Evolutionary conservation across 2,113 vertebrate species (phyloP).

Genomic region (Machaerirhynchus nigripectus): DNA sequence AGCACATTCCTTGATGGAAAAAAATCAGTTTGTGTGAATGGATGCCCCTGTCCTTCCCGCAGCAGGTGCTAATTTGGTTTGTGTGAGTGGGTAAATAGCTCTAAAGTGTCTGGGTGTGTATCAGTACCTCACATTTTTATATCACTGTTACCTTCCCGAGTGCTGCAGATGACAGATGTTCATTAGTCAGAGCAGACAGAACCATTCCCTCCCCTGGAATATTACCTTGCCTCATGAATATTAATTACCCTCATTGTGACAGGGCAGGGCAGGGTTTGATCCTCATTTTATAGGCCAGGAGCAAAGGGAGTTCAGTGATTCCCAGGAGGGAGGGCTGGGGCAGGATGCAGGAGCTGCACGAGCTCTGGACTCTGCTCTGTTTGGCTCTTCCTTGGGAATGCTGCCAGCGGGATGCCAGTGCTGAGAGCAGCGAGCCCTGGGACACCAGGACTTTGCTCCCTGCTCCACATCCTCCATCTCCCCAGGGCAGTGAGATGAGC

Average conservation of each 20-base stretch:
- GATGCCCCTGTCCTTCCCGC: background rate
- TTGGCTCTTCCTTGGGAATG: background rate
- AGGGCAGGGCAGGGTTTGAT: background rate
- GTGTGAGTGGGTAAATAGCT: background rate
- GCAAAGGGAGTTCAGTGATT: background rate
- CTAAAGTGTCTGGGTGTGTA: background rate
- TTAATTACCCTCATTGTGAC: background rate
- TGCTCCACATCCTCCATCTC: background rate
- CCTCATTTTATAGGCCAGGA: background rate
- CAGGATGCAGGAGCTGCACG: background rate
- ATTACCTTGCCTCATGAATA: background rate
- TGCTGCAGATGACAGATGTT: conserved; percentile 6
- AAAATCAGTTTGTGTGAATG: background rate
- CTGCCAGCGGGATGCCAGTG: rapidly evolving
- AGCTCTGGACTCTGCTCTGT: background rate
- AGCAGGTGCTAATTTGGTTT: background rate
- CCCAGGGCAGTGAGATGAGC: background rate
- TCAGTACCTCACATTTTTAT: background rate
- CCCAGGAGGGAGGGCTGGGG: rapidly evolving
- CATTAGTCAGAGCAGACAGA: background rate
- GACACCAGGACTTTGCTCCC: background rate
- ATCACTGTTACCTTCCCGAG: background rate
- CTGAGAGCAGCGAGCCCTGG: background rate
- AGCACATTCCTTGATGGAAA: background rate
- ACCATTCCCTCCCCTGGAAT: background rate